Evolutionary conservation across 1,140 invertebrate genomes (phyloP).

Genomic region (Tigriopus japonicus): DNA sequence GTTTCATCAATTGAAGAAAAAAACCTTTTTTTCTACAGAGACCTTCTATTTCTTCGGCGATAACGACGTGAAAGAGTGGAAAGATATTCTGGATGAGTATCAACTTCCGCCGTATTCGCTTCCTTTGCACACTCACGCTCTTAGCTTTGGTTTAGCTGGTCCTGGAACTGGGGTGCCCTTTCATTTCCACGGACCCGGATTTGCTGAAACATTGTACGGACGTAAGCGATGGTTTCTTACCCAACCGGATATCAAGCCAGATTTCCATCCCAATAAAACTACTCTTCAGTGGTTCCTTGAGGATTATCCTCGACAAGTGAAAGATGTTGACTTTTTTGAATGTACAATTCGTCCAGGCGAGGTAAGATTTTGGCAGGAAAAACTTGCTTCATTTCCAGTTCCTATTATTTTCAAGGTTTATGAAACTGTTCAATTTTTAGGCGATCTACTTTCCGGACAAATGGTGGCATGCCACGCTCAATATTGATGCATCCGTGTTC

Average conservation of each 20-base stretch:
- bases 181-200: conserved; percentile 20
- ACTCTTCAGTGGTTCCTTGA: conserved; percentile 19
- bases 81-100: conserved; percentile 17
- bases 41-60: conserved; percentile 20
- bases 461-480: conserved; percentile 21
- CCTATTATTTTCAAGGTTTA: neutral
- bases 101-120: conserved; percentile 13
- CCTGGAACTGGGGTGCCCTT: conserved; percentile 20
- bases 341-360: conserved; percentile 19
- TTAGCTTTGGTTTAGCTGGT: conserved; percentile 19
- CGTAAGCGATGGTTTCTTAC: conserved; percentile 19
- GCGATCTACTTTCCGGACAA: conserved; percentile 20
- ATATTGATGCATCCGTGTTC: conserved; percentile 19
- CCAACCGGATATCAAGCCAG: conserved; percentile 16
- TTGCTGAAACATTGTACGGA: conserved; percentile 19
- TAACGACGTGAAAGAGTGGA: conserved; percentile 17
- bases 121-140: conserved; percentile 11
- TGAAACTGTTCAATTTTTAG: conserved; percentile 11
- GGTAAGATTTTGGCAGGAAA: conserved; percentile 6
- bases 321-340: conserved; percentile 16
- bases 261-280: conserved; percentile 19
- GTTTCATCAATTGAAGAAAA: too few species aligned
- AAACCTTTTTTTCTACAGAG: conserved; percentile 15
- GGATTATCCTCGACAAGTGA: conserved; percentile 16
- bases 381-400: neutral